A percentile compares a stretch with the other conserved stretches of the same genome.
These are phyloP conservation scores for Neelides sp. DNA, from an alignment of 1,140 invertebrate genomes.

Conservation along the genomic window DNA sequence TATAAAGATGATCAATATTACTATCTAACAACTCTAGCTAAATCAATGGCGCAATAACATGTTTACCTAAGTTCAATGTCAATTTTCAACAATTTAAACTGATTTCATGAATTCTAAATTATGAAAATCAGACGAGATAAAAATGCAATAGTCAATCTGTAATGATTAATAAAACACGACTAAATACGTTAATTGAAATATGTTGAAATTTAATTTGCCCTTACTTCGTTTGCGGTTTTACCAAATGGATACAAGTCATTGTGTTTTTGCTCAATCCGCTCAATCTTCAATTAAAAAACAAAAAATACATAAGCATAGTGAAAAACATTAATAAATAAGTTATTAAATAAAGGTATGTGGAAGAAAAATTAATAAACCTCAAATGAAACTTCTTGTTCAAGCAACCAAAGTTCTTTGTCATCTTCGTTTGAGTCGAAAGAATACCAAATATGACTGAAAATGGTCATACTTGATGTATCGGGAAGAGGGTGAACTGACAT, in stretches of 20 bases:
- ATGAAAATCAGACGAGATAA: background rate
- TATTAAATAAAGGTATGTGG: background rate
- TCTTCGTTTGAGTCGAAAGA: constrained; percentile 18
- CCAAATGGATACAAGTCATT: constrained; percentile 15
- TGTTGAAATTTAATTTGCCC: no score
- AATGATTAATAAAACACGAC: background rate
- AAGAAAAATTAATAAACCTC: constrained; percentile 10
- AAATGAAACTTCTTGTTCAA: constrained; percentile 18
- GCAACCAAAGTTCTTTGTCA: constrained; percentile 23
- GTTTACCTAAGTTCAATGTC: background rate
- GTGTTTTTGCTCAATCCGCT: constrained; percentile 20
- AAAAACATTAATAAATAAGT: background rate
- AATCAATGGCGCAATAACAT: background rate
- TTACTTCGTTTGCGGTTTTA: constrained; percentile 19
- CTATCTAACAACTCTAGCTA: background rate
- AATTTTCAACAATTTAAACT: background rate
- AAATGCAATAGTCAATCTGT: background rate
- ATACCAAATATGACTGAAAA: constrained; percentile 17
- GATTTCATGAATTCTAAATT: background rate
- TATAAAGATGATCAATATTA: background rate
- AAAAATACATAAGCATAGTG: background rate
- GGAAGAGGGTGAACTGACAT: constrained; percentile 12
- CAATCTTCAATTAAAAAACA: constrained; percentile 11
- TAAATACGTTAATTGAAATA: no score
- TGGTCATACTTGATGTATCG: background rate